These are phyloP conservation scores for Antechinus stuartii DNA, from an alignment of 2,113 vertebrate species.

Conservation along the genomic window DNA sequence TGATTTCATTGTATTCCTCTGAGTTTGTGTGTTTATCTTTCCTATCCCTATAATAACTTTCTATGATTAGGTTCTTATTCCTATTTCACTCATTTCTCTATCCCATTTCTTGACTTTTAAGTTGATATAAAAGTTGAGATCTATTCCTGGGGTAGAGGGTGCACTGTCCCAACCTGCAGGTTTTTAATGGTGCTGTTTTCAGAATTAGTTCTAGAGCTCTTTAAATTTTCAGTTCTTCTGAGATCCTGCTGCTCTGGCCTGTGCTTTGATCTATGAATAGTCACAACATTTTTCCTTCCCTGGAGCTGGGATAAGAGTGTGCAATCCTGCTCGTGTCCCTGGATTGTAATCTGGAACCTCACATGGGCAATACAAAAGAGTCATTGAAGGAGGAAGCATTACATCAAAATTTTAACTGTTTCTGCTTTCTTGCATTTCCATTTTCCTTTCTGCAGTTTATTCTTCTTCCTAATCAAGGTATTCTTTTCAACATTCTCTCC, in stretches of 20 bases:
- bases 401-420: not conserved
- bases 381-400: not conserved
- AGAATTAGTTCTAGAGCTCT: not conserved
- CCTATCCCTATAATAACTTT: not conserved
- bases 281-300: not conserved
- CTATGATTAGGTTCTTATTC: not conserved
- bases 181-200: not conserved
- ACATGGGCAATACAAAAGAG: not conserved
- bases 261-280: not conserved
- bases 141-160: too few relatives aligned
- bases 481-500: not conserved
- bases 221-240: not conserved
- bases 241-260: not conserved
- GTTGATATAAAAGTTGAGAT: not conserved
- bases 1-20: not conserved
- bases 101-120: not conserved
- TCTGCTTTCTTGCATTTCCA: conserved; percentile 3
- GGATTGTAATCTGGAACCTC: too few relatives aligned
- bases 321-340: too few relatives aligned
- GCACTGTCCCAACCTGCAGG: not conserved
- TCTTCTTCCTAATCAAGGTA: conserved; percentile 16
- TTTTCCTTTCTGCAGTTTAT: conserved; percentile 25
- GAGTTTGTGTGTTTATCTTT: not conserved
- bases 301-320: not conserved
- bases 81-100: not conserved